phyloP scores from a whole-genome alignment of 2,797 vertebrate genomes.

The Ispidina lecontei region DNA sequence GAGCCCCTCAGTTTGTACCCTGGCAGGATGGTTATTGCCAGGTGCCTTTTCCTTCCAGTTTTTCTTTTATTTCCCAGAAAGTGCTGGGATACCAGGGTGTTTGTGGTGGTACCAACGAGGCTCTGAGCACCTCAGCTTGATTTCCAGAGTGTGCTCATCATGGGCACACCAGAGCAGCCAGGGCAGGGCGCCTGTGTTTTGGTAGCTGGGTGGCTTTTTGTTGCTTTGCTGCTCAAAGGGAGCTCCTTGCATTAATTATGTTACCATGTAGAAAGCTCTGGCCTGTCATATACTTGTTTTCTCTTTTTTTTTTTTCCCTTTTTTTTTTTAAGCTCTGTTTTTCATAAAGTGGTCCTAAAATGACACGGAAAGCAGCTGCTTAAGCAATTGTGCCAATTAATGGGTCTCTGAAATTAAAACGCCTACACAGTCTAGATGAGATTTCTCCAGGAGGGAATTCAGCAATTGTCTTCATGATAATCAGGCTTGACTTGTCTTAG shows the following conservation, averaged over 20 bases:
- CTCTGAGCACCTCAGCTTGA: rapidly evolving
- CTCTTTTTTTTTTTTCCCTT: background rate
- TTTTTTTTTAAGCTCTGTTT: conserved; percentile 44
- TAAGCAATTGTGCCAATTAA: conserved; percentile 83
- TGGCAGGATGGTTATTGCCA: rapidly evolving
- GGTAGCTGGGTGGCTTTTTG: background rate
- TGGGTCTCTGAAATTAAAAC: conserved; percentile 82
- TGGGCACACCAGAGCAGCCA: background rate
- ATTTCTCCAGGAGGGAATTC: conserved; percentile 79
- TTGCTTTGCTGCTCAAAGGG: background rate
- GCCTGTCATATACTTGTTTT: conserved; percentile 17
- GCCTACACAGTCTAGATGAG: conserved; percentile 77
- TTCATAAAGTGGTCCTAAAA: conserved; percentile 77
- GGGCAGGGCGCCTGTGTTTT: background rate
- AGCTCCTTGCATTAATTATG: conserved; percentile 39
- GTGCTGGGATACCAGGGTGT: rapidly evolving
- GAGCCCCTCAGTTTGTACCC: background rate
- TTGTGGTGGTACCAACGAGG: rapidly evolving
- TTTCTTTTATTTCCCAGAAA: rapidly evolving
- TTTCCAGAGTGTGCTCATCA: background rate
- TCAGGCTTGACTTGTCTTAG: conserved; percentile 80
- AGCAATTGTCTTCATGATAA: conserved; percentile 82
- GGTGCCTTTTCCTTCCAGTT: background rate
- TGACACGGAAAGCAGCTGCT: conserved; percentile 80
- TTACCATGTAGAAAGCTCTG: conserved; percentile 21